Conservation (phyloP, 2,888 invertebrate genomes). For the Panopea generosa region DNA sequence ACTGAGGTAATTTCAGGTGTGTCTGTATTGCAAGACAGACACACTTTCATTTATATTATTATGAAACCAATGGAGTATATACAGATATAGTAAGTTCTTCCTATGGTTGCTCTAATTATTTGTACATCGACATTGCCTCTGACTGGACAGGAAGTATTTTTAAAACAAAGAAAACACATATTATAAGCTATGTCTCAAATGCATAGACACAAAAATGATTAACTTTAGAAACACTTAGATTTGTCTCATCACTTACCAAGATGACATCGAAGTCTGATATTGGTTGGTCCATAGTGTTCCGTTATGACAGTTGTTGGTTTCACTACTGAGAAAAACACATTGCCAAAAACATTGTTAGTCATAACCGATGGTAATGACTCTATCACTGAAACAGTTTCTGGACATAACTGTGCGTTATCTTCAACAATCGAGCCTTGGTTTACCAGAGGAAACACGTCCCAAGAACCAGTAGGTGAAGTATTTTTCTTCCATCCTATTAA, state of each 20-base stretch:
- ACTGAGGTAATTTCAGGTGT: too few relatives aligned
- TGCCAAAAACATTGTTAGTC: conserved; percentile 80
- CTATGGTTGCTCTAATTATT: too few relatives aligned
- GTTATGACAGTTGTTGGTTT: conserved; percentile 77
- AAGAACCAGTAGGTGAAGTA: conserved; percentile 73
- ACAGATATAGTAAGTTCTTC: too few relatives aligned
- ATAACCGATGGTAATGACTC: conserved; percentile 71
- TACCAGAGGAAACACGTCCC: conserved; percentile 79
- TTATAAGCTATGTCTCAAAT: too few relatives aligned
- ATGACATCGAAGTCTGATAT: conserved; percentile 82
- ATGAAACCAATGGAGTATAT: too few relatives aligned
- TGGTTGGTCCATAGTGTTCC: conserved; percentile 83
- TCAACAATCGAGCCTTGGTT: conserved; percentile 78
- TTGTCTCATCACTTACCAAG: conserved; percentile 72
- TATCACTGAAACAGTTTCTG: conserved; percentile 73
- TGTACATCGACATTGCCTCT: too few relatives aligned
- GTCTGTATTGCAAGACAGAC: too few relatives aligned
- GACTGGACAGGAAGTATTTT: too few relatives aligned
- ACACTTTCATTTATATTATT: too few relatives aligned
- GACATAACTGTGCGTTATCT: conserved; percentile 73
- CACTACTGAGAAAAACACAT: conserved; percentile 82
- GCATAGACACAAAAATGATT: too few relatives aligned
- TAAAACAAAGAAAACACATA: too few relatives aligned
- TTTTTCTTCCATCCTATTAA: conserved; percentile 75
- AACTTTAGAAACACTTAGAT: too few relatives aligned